phyloP scores from a whole-genome alignment of 2,113 vertebrate species.

The Microcebus ravelobensis region DNA sequence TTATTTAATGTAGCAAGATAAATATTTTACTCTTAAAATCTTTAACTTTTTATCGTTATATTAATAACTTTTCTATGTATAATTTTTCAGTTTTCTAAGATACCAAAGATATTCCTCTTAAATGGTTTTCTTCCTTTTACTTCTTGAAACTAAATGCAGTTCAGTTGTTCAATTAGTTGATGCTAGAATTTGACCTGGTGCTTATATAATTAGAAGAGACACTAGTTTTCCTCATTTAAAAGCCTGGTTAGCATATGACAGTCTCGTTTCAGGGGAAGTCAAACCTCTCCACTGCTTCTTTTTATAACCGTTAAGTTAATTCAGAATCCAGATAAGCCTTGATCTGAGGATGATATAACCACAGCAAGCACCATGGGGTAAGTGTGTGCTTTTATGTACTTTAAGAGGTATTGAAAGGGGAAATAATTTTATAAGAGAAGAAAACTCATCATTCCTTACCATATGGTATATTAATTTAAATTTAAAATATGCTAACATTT shows the following conservation, averaged over 20 bases:
- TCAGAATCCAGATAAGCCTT: conserved; percentile 72
- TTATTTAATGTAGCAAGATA: conserved; percentile 29
- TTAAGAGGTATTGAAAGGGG: neutral
- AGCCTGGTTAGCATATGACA: conserved; percentile 84
- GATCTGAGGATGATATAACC: conserved; percentile 78
- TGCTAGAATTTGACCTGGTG: conserved; percentile 83
- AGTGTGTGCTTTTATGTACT: conserved; percentile 77
- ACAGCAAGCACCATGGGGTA: conserved; percentile 79
- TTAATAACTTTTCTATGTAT: neutral
- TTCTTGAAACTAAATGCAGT: conserved; percentile 71
- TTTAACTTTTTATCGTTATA: conserved; percentile 37
- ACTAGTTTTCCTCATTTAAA: conserved; percentile 84
- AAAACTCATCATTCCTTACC: conserved; percentile 6
- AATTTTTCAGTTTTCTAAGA: conserved; percentile 59
- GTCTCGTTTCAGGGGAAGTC: conserved; percentile 81
- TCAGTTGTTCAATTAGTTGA: conserved; percentile 80
- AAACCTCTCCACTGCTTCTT: conserved; percentile 73
- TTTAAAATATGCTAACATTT: conserved; percentile 27
- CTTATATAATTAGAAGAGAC: conserved; percentile 87
- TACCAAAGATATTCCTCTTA: conserved; percentile 47
- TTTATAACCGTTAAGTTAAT: conserved; percentile 78
- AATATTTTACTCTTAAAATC: neutral
- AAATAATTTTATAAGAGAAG: conserved; percentile 37
- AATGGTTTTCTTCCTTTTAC: conserved; percentile 47
- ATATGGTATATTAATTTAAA: neutral